phyloP scores from a whole-genome alignment of 1,140 invertebrate genomes.

The Panonychus citri region DNA sequence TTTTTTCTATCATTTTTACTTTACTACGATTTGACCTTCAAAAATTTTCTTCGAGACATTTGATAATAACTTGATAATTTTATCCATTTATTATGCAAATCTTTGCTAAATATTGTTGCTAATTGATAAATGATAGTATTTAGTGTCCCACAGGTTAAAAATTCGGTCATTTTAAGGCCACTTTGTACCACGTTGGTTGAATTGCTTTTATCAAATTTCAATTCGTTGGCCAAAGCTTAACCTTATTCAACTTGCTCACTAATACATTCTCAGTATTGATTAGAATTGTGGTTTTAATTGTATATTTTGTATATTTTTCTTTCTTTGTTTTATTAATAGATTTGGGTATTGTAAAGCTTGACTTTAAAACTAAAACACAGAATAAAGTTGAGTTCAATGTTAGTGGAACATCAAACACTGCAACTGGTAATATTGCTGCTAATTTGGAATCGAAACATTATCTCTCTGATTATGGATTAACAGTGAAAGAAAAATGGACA shows the following conservation, averaged over 20 bases:
- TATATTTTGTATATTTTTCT: background rate
- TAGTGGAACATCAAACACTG: constrained; percentile 62
- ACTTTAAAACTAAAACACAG: constrained; percentile 75
- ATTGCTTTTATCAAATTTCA: background rate
- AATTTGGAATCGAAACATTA: constrained; percentile 86
- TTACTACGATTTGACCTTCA: background rate
- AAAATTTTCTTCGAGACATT: background rate
- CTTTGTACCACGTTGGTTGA: background rate
- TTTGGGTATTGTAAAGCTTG: constrained; percentile 78
- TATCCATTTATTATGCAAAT: background rate
- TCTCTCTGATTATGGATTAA: constrained; percentile 72
- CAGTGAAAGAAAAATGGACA: constrained; percentile 95
- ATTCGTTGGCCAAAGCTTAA: background rate
- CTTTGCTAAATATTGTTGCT: background rate
- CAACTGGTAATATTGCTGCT: constrained; percentile 72
- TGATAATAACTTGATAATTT: background rate
- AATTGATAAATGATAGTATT: background rate
- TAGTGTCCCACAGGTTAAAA: background rate
- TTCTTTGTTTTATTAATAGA: constrained; percentile 22
- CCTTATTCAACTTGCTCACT: background rate
- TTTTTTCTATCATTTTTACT: background rate
- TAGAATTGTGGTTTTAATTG: background rate
- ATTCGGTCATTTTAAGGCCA: background rate
- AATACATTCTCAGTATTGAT: background rate
- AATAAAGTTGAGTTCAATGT: constrained; percentile 77